Evolutionary conservation across 1,140 invertebrate species (phyloP).

Genomic region (Lucilia cuprina): DNA sequence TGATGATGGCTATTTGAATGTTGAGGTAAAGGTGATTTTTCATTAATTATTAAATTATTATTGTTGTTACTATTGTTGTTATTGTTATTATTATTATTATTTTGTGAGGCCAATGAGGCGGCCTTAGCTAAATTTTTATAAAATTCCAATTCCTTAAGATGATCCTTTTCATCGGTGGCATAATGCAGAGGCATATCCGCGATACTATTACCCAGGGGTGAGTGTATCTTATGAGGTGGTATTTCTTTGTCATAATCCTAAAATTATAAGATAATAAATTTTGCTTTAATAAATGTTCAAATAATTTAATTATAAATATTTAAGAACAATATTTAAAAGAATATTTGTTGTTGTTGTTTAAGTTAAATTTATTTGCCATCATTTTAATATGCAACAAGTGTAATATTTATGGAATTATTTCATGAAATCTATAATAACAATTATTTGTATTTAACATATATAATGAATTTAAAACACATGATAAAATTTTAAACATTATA

Average conservation of each 20-base stretch:
- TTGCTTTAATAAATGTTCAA: not conserved
- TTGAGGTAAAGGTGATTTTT: constrained; percentile 36
- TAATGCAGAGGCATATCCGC: constrained; percentile 41
- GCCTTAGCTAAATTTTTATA: constrained; percentile 59
- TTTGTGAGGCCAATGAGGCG: constrained; percentile 47
- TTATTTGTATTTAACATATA: not conserved
- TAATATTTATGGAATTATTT: not conserved
- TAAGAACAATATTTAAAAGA: not conserved
- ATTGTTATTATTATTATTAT: constrained; percentile 4
- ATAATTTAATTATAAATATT: no score
- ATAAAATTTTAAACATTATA: no score
- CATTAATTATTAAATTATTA: constrained; percentile 32
- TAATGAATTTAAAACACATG: no score
- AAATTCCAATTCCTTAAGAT: constrained; percentile 58
- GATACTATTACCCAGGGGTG: constrained; percentile 42
- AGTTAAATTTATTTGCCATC: not conserved
- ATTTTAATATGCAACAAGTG: not conserved
- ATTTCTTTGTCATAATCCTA: constrained; percentile 60
- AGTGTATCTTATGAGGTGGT: constrained; percentile 55
- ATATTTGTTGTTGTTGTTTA: not conserved
- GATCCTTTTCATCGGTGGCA: constrained; percentile 52
- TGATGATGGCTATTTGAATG: not conserved
- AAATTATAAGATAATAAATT: constrained; percentile 36
- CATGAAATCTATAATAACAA: not conserved
- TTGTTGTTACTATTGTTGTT: constrained; percentile 39